Conservation (phyloP, 2,888 invertebrate species). For the Spisula solida region DNA sequence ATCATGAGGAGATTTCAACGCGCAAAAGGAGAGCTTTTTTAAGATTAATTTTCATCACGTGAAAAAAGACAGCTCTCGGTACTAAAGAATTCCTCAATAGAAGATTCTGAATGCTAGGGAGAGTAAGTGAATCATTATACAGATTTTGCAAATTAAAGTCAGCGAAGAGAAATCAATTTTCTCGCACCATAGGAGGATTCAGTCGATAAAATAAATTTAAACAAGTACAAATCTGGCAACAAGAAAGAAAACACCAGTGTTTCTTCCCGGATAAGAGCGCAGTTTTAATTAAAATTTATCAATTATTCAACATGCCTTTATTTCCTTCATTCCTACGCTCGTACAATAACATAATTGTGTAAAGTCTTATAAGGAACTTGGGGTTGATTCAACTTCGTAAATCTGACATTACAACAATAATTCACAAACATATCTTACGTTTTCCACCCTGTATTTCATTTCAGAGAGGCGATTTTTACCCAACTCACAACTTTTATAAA, state of each 20-base stretch:
- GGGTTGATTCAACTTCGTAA: too few relatives aligned
- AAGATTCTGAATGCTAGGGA: not conserved
- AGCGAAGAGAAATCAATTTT: not conserved
- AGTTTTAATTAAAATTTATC: slow-evolving; percentile 23
- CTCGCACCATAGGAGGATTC: not conserved
- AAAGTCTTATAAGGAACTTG: too few relatives aligned
- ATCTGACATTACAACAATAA: too few relatives aligned
- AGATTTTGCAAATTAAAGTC: not conserved
- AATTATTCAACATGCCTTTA: not conserved
- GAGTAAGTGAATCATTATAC: not conserved
- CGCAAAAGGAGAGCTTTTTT: not conserved
- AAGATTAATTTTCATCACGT: not conserved
- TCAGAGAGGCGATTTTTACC: too few relatives aligned
- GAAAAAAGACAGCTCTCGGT: not conserved
- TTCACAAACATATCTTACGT: too few relatives aligned
- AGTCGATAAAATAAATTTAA: not conserved
- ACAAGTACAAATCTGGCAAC: not conserved
- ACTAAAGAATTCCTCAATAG: not conserved
- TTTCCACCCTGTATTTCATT: too few relatives aligned
- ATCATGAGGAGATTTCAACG: not conserved
- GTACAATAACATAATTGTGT: not conserved
- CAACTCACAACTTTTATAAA: too few relatives aligned
- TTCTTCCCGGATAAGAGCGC: not conserved
- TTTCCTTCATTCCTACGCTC: not conserved
- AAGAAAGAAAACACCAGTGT: not conserved